These are phyloP conservation scores for Heliconius sara DNA, from an alignment of 2,888 invertebrate genomes.

Conservation along the genomic window DNA sequence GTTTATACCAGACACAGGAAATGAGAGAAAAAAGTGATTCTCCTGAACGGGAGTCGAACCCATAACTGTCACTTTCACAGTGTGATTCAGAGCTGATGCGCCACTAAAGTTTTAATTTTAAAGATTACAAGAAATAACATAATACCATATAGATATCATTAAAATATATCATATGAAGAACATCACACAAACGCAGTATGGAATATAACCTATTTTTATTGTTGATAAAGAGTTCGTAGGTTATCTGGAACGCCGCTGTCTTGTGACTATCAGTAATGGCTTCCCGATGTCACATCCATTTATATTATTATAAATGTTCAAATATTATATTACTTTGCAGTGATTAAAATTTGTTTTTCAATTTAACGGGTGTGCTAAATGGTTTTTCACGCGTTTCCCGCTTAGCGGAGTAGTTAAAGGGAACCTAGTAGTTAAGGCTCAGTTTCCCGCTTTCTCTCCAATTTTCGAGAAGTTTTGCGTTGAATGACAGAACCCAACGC, in stretches of 20 bases:
- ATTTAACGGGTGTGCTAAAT: too few species aligned
- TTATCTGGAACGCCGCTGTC: slow-evolving; percentile 42
- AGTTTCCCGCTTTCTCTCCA: too few species aligned
- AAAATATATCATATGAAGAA: slow-evolving; percentile 10
- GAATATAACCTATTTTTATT: slow-evolving; percentile 53
- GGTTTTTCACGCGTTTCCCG: too few species aligned
- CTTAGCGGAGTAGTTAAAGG: too few species aligned
- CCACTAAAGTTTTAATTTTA: background rate
- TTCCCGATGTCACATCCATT: slow-evolving; percentile 49
- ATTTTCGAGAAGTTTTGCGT: too few species aligned
- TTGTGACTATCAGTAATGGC: slow-evolving; percentile 45
- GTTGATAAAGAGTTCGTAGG: slow-evolving; percentile 47
- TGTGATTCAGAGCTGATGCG: too few species aligned
- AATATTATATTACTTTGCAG: background rate
- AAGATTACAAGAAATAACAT: background rate
- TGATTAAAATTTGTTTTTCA: too few species aligned
- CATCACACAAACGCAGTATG: slow-evolving; percentile 14
- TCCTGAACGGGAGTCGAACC: background rate
- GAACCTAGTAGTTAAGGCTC: too few species aligned
- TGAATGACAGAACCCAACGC: too few species aligned
- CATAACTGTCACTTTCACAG: background rate
- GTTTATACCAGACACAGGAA: background rate
- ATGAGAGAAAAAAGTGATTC: too few species aligned
- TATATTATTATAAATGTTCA: background rate
- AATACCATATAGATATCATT: background rate